phyloP scores from a whole-genome alignment of 2,797 vertebrate genomes.

The Loris lydekkerianus region DNA sequence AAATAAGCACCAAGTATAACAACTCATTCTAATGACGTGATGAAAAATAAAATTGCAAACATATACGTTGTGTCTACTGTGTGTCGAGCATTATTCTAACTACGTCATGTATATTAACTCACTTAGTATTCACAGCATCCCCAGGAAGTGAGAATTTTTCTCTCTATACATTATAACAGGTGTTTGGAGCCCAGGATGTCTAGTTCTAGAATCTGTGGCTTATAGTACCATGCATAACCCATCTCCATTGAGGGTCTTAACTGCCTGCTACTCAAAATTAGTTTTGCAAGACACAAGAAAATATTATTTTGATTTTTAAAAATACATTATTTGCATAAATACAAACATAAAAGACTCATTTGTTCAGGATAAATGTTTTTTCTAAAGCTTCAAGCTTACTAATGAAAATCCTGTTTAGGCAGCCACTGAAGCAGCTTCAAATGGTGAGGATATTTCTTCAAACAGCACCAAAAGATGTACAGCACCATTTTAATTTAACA shows the following conservation, averaged over 20 bases:
- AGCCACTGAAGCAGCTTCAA: background rate
- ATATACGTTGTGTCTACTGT: background rate
- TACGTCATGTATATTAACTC: background rate
- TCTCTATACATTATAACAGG: background rate
- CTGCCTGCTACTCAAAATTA: background rate
- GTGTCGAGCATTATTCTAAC: background rate
- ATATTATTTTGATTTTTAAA: constrained; percentile 14
- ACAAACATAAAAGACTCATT: background rate
- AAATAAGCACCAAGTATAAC: background rate
- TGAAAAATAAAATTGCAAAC: background rate
- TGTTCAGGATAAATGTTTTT: background rate
- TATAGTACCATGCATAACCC: background rate
- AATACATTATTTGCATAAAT: background rate
- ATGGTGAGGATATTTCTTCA: background rate
- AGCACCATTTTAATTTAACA: background rate
- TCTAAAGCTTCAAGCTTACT: background rate
- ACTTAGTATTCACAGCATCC: background rate
- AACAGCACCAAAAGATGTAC: background rate
- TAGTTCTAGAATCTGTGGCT: background rate
- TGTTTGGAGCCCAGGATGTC: background rate
- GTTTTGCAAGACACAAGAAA: background rate
- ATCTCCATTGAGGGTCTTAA: background rate
- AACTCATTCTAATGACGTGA: background rate
- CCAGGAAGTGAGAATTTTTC: too few relatives aligned
- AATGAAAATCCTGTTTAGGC: background rate